Base-by-base conservation (phyloP, 2,113 vertebrate species). In the Neolamprologus cancellatus region DNA sequence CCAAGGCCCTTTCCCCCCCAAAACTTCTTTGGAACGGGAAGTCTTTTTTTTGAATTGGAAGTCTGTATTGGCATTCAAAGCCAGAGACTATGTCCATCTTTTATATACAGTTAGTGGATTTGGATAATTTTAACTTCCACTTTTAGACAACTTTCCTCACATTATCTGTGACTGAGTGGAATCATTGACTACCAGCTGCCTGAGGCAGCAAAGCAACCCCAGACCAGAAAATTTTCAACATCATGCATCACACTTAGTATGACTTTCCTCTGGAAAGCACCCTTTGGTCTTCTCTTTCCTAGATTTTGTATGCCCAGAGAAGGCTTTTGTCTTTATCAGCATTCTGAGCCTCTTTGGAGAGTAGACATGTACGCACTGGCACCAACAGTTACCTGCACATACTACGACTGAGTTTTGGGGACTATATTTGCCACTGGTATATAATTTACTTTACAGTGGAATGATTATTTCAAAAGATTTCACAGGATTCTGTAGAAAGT, bases 101-200 rank as follows among this genome's bases (percentile, higher is more conserved):
- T 71, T 11, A 74, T 4, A 46, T 74, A 28, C 39, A 74, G 66
- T 71, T 23, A 25, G 66, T 44, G 20, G 13, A 15, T 41, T 44
- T 23, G 20, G 36, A 71, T 44, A 9, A 44, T 17, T 74, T 44
- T 74, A 41, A 44, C 39, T 74, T 74, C 39, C 23, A 74, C 8
- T 74, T 71, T 71, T 44, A 71, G 39, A 44, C 34, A 69, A 69
- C n/a, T 20, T 69, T 69, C 64, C 36, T 69, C 66, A 44, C 20
- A 71, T 44, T 44, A 71, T 44, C 66, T 71, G 23, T 25, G 36
- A 41, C 39, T 44, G 66, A 71, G 32, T 36, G 59, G 18, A 66
- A 66, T 66, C 61, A 39, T 7, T 66, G 61, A 66, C 61, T 28
- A 46, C 13, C 39, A 71, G 39, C 39, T 28, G 20, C 66, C 39